Evolutionary conservation across 2,797 vertebrate genomes (phyloP).

Genomic region (Labeo calbasu): DNA sequence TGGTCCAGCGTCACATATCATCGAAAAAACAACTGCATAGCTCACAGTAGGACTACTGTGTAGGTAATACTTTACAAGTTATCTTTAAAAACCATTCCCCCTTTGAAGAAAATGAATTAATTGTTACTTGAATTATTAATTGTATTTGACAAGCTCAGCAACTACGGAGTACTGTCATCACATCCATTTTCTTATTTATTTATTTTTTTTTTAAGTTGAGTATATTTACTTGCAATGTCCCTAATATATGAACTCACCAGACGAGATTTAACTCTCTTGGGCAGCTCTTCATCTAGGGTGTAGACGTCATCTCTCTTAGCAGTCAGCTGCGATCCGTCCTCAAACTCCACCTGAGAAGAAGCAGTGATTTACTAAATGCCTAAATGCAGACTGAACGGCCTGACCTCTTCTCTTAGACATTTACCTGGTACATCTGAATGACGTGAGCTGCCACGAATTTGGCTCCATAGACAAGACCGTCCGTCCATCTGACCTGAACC

Average conservation of each 20-base stretch:
- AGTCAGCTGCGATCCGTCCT: conserved; percentile 94
- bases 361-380: background rate
- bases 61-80: background rate
- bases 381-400: background rate
- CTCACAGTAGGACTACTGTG: too few relatives aligned
- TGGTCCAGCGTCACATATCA: too few relatives aligned
- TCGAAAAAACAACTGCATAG: too few relatives aligned
- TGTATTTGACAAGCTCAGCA: background rate
- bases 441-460: conserved; percentile 94
- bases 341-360: conserved; percentile 91
- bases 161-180: background rate
- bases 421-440: conserved; percentile 97
- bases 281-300: conserved; percentile 94
- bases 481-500: conserved; percentile 98
- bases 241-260: conserved; percentile 79
- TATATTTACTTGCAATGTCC: background rate
- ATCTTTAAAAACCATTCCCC: background rate
- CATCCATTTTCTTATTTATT: too few relatives aligned
- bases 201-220: background rate
- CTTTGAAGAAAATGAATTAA: background rate
- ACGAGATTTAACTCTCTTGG: conserved; percentile 95
- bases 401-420: background rate
- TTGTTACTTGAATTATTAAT: background rate
- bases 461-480: conserved; percentile 93
- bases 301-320: conserved; percentile 98